phyloP scores from a whole-genome alignment of 2,888 invertebrate genomes.

The Chromoteleia sp. region DNA sequence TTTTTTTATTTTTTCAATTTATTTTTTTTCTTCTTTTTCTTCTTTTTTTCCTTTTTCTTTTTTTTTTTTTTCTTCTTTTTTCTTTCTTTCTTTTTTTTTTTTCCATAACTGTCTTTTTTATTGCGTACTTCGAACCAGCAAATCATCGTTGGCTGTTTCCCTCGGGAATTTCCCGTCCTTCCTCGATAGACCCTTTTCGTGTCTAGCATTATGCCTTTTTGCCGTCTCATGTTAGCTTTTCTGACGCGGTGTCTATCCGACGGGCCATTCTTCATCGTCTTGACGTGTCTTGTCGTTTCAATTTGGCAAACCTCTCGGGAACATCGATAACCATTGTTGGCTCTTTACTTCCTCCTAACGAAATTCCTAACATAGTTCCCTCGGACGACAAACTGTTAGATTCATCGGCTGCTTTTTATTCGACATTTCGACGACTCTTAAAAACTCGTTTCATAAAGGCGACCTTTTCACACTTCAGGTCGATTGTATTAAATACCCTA shows the following conservation, averaged over 20 bases:
- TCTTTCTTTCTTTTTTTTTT: not conserved
- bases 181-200: constrained; percentile 3
- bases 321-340: constrained; percentile 52
- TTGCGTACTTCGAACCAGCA: constrained; percentile 2
- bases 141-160: constrained; percentile 18
- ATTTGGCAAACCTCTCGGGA: constrained; percentile 62
- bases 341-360: constrained; percentile 35
- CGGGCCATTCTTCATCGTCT: constrained; percentile 33
- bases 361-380: constrained; percentile 44
- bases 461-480: constrained; percentile 3
- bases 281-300: constrained; percentile 58
- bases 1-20: too few species aligned
- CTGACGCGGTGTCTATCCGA: constrained; percentile 23
- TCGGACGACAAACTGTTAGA: not conserved
- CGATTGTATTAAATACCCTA: not conserved
- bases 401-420: constrained; percentile 42
- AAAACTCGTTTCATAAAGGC: constrained; percentile 30
- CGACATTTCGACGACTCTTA: constrained; percentile 3
- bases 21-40: too few species aligned
- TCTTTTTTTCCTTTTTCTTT: not conserved
- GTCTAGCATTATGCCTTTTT: constrained; percentile 23
- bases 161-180: not conserved
- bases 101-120: constrained; percentile 1
- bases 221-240: constrained; percentile 46
- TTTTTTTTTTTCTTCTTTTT: not conserved